Evolutionary conservation across 2,113 vertebrate genomes (phyloP).

Genomic region (Thunnus thynnus): DNA sequence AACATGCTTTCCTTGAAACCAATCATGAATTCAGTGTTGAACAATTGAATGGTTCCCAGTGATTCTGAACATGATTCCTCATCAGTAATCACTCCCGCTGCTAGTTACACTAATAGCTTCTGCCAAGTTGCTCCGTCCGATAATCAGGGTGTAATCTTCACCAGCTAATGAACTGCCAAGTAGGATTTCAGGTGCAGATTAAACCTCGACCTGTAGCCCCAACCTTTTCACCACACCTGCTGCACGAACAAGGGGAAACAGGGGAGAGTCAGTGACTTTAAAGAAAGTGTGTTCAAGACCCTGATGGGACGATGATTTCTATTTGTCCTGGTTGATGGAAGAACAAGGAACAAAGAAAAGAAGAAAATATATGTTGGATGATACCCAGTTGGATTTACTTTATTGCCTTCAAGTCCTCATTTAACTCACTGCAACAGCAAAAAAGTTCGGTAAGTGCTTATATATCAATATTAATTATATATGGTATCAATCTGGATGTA

Average conservation of each 20-base stretch:
- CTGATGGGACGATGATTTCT: slow-evolving; percentile 8
- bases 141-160: slow-evolving; percentile 75
- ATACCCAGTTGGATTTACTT: slow-evolving; percentile 18
- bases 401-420: not conserved
- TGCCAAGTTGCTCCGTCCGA: slow-evolving; percentile 58
- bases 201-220: slow-evolving; percentile 48
- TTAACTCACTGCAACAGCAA: slow-evolving; percentile 20
- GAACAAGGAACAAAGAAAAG: not conserved
- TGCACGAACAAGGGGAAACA: slow-evolving; percentile 18
- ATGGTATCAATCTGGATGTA: not conserved
- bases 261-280: not conserved
- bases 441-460: slow-evolving; percentile 54
- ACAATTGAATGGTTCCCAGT: slow-evolving; percentile 1
- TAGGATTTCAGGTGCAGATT: slow-evolving; percentile 72
- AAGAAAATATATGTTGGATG: slow-evolving; percentile 12
- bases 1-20: not conserved
- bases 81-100: slow-evolving; percentile 55
- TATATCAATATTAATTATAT: not conserved
- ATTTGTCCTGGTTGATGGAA: slow-evolving; percentile 36
- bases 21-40: not conserved
- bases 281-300: not conserved
- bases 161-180: slow-evolving; percentile 66
- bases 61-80: slow-evolving; percentile 23
- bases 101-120: slow-evolving; percentile 68
- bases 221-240: slow-evolving; percentile 38